Conservation (phyloP, 2,113 vertebrate species). For the Rhinoderma darwinii region DNA sequence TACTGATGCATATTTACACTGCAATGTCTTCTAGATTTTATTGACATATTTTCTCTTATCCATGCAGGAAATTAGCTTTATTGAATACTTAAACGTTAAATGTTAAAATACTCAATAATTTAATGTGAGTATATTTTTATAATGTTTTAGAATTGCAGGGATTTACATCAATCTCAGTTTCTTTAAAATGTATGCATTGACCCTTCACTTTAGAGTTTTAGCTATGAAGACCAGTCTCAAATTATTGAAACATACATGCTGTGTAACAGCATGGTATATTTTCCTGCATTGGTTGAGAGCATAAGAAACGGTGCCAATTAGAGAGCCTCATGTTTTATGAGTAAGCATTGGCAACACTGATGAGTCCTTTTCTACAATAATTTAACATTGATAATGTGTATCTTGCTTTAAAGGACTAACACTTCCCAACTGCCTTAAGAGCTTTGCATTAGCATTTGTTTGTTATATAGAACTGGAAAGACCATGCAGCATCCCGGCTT, state of each 20-base stretch:
- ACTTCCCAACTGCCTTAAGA: slow-evolving; percentile 6
- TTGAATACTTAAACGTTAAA: background rate
- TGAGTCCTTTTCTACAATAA: slow-evolving; percentile 32
- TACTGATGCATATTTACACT: too few relatives aligned
- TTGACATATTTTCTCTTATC: background rate
- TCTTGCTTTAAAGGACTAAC: slow-evolving; percentile 12
- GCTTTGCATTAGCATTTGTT: slow-evolving; percentile 17
- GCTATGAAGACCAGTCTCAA: background rate
- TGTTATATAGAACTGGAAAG: background rate
- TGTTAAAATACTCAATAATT: background rate
- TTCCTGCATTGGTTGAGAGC: slow-evolving; percentile 12
- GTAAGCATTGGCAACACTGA: slow-evolving; percentile 14
- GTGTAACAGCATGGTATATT: slow-evolving; percentile 20
- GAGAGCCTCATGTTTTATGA: slow-evolving; percentile 39
- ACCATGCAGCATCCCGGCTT: background rate
- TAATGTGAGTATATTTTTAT: background rate
- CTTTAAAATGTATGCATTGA: slow-evolving; percentile 18
- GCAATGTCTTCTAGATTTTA: too few relatives aligned
- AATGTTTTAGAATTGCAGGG: background rate
- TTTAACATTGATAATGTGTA: slow-evolving; percentile 8
- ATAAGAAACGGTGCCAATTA: slow-evolving; percentile 27
- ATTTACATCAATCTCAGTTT: background rate
- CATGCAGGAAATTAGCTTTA: background rate
- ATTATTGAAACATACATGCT: slow-evolving; percentile 37
- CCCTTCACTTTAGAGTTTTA: slow-evolving; percentile 3